phyloP scores from a whole-genome alignment of 2,888 invertebrate genomes.

The Macaria liturata region DNA sequence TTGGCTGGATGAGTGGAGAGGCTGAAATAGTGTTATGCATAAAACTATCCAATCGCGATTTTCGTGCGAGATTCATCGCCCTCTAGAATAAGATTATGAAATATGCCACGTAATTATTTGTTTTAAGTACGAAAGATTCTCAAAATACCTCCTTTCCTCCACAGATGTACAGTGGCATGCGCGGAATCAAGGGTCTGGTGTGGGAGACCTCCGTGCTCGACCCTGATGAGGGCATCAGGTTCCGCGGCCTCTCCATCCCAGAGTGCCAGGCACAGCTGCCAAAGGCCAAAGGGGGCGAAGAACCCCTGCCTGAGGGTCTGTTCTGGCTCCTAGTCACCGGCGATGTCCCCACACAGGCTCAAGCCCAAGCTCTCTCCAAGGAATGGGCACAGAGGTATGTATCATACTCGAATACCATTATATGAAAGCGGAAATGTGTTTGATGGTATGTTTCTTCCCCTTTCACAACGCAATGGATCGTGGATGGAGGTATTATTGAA shows the following conservation, averaged over 20 bases:
- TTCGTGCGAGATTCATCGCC: too few species aligned
- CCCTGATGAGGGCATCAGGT: constrained; percentile 97
- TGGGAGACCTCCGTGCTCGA: constrained; percentile 98
- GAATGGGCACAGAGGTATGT: constrained; percentile 88
- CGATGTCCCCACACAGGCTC: constrained; percentile 87
- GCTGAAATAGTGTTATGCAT: too few species aligned
- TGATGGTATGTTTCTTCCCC: too few species aligned
- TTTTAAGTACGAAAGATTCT: too few species aligned
- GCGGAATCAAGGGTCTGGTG: constrained; percentile 96
- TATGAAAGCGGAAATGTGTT: too few species aligned
- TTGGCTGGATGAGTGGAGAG: too few species aligned
- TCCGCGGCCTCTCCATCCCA: constrained; percentile 95
- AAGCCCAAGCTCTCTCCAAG: constrained; percentile 88
- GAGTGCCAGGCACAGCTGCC: constrained; percentile 90
- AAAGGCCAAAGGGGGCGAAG: constrained; percentile 86
- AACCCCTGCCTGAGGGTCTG: constrained; percentile 90
- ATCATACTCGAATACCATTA: too few species aligned
- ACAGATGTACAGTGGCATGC: constrained; percentile 97
- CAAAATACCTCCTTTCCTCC: constrained; percentile 9
- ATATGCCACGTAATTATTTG: too few species aligned
- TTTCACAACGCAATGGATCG: too few species aligned
- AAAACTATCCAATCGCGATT: too few species aligned
- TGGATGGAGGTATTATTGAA: too few species aligned
- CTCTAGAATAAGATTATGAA: too few species aligned
- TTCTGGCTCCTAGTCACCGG: constrained; percentile 92